Evolutionary conservation across 2,113 vertebrate species (phyloP).

Genomic region (Mustela lutreola): DNA sequence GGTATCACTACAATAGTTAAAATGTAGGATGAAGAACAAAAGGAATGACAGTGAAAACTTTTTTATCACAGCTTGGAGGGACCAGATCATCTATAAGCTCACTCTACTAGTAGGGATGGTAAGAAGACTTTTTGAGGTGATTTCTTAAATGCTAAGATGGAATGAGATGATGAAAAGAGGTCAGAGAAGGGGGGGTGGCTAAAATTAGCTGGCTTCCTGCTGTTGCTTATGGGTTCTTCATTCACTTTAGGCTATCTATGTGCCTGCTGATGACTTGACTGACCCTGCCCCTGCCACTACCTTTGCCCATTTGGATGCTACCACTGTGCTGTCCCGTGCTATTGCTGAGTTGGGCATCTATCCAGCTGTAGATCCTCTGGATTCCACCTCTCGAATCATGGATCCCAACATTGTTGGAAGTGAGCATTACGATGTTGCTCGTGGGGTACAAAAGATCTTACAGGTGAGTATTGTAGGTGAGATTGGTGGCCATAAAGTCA

Average conservation of each 20-base stretch:
- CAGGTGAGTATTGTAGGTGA: slow-evolving; percentile 87
- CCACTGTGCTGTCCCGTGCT: slow-evolving; percentile 97
- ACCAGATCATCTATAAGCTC: not conserved
- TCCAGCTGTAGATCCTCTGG: slow-evolving; percentile 97
- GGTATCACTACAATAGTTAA: not conserved
- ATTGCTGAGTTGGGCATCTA: slow-evolving; percentile 99
- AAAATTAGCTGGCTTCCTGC: not conserved
- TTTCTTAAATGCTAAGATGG: not conserved
- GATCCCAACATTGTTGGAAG: slow-evolving; percentile 98
- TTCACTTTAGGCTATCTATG: slow-evolving; percentile 94
- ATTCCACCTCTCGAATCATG: slow-evolving; percentile 99
- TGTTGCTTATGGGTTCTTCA: slow-evolving; percentile 45
- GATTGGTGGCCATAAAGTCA: not conserved
- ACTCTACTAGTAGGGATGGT: not conserved
- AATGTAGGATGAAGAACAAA: not conserved
- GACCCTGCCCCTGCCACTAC: slow-evolving; percentile 98
- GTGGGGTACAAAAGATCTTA: slow-evolving; percentile 98
- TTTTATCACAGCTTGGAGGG: not conserved
- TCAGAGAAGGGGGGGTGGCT: not conserved
- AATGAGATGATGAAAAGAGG: not conserved
- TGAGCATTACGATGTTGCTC: slow-evolving; percentile 97
- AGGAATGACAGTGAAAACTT: not conserved
- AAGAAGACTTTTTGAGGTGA: not conserved
- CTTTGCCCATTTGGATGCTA: slow-evolving; percentile 99
- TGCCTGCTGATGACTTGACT: slow-evolving; percentile 98